Evolutionary conservation across 2,113 vertebrate species (phyloP), one percentile per base, ranked within the genome.

Genomic region (Gila orcuttii): DNA sequence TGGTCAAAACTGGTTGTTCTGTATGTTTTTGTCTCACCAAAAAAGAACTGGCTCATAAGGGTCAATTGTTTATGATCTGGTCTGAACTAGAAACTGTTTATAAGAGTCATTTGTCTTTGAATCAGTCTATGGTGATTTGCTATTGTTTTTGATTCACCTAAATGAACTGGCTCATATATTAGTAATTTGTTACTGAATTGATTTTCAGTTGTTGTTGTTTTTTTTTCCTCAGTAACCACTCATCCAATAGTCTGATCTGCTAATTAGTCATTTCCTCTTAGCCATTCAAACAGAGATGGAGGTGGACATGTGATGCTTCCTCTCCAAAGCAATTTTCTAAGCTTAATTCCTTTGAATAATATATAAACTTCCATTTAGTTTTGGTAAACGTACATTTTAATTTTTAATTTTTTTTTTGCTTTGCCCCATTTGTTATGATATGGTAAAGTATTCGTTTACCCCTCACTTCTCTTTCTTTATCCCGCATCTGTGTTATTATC

Each of bases 211-310:
- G 6, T 23, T 33, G 23, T 5, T 6, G 39, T 73, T 25, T 4
- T n/a, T 15, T 11, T 73, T 4, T 6, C 4, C 42, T 68, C 62
- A 52, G 80, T 69, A 52, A 21, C 10, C 5, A 23, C 45, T 69
- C 19, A 3, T 82, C 80, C 28, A 50, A 36, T n/a, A 25, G 19
- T 28, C 59, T 64, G 62, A 52, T 69, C 52, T 11, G 52, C 62
- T 60, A 79, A 79, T 79, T 85, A 90, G 90, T 87, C 78, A 90
- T 68, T 25, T 78, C 85, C 87, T 31, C 13, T 39, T 76, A 17
- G 52, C 52, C 73, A 17, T 6, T 55, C 74, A 76, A 25, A 25
- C 86, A 87, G 85, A 55, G 69, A 88, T 66, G 82, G n/a, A 89
- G 28, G 62, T 79, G 69, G 33, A 86, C 77, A 85, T 45, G 57